Evolutionary conservation across 2,888 invertebrate genomes (phyloP), one percentile per base, ranked within the genome.

Genomic region (Drosophila cyrtoloma): DNA sequence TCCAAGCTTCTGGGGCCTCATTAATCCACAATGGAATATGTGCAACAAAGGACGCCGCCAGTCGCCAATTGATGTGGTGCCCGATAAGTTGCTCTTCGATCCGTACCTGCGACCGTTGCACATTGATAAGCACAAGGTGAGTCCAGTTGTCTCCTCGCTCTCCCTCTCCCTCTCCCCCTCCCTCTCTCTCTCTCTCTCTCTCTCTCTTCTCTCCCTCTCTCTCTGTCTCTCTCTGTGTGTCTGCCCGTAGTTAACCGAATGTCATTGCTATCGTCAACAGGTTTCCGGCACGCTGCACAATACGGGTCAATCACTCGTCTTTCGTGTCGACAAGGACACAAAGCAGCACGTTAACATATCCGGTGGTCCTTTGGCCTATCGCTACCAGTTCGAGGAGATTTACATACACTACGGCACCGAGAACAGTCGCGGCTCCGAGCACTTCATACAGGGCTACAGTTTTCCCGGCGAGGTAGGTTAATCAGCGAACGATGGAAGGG

Each of bases 11-110:
- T 99, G 99, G 99, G 99, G 99, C 70, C 95, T 98, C 84, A 97
- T 99, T 94, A 99, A 99, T 95, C 98, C 98, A 19, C 98, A 99
- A 93, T 99, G 99, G 99, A 97, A 97, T 92, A 96, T 99, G 95
- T 99, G 99, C 95, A 97, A 97, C 94, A 98, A 98, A 94, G 99
- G 99, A 55, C 95, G 97, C 77, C 95, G 98, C 78, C 99, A 99
- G 94, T 99, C 99, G 77, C 99, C 99, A 4, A 98, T 99, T 93
- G 98, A 99, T 94, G 96, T 99, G 83, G 98, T 99, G 92, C 99
- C 99, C 3, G 96, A 97, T 90, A 97, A 97, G 93, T 95, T 99
- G 79, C 96, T 99, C 75, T 99, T 97, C 94, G 99, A 99, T 94
- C 99, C 99, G 12, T 97, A 97, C 94, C 95, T 99, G 81, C 95